Conservation (phyloP, 1,140 invertebrate species). For the Vollenhovia emeryi region DNA sequence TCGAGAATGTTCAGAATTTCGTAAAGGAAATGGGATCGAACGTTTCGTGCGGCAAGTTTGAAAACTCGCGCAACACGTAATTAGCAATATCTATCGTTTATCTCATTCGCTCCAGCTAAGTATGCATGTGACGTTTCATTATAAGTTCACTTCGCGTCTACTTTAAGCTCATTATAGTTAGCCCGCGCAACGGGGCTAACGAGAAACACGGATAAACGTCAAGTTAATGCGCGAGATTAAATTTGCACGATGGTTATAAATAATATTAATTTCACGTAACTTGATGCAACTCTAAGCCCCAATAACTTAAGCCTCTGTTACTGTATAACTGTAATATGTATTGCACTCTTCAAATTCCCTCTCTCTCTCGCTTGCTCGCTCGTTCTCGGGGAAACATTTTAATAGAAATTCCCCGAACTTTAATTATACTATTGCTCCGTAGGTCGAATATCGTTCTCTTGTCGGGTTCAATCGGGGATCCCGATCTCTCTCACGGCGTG, state of each 20-base stretch:
- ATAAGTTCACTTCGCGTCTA: conserved; percentile 47
- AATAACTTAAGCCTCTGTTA: conserved; percentile 4
- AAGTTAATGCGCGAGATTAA: conserved; percentile 40
- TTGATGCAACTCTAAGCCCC: neutral
- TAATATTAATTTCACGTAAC: conserved; percentile 31
- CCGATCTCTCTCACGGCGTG: neutral
- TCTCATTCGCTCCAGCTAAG: conserved; percentile 38
- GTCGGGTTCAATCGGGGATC: conserved; percentile 16
- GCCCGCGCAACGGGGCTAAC: conserved; percentile 1
- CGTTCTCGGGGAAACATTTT: neutral
- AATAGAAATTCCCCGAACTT: neutral
- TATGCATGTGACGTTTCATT: conserved; percentile 58
- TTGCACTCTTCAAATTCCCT: neutral
- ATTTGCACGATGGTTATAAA: conserved; percentile 35
- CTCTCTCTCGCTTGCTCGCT: no score
- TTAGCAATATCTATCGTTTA: conserved; percentile 52
- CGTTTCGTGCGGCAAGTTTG: conserved; percentile 10
- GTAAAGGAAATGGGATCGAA: neutral
- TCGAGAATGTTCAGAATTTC: neutral
- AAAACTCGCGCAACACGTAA: conserved; percentile 31
- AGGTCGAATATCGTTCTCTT: neutral
- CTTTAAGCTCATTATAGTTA: conserved; percentile 50
- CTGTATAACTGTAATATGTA: neutral
- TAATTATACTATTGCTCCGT: neutral
- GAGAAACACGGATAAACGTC: conserved; percentile 51